A percentile compares a stretch with the other conserved stretches of the same genome.
These are phyloP conservation scores for Suricata suricatta DNA, from an alignment of 2,113 vertebrate genomes.

Conservation along the genomic window DNA sequence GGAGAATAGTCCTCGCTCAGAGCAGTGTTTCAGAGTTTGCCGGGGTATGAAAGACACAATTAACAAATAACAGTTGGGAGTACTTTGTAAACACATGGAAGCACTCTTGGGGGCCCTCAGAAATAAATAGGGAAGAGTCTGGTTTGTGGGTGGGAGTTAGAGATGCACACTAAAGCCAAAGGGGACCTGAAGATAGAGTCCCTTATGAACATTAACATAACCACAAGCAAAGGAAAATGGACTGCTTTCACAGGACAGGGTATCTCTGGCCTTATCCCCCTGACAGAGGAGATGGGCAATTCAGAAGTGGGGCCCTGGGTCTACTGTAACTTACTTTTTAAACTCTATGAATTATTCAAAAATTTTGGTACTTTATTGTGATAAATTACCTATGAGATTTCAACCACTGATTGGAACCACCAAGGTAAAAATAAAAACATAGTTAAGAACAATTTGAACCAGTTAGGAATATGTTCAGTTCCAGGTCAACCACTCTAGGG, in stretches of 20 bases:
- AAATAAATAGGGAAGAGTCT: background rate
- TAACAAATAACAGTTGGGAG: background rate
- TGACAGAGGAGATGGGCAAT: background rate
- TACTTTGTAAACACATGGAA: background rate
- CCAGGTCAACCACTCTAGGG: background rate
- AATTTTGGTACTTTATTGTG: background rate
- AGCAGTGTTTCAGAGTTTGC: background rate
- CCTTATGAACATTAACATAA: background rate
- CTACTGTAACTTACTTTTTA: background rate
- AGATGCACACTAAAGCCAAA: background rate
- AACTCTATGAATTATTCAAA: background rate
- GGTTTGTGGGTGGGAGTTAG: background rate
- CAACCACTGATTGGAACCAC: background rate
- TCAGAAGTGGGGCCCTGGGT: background rate
- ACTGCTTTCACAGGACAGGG: background rate
- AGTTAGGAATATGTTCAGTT: background rate
- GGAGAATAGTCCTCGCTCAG: background rate
- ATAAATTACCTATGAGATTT: conserved; percentile 1
- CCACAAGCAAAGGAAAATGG: background rate
- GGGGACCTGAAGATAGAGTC: background rate
- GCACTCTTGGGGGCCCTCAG: background rate
- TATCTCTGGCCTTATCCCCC: background rate
- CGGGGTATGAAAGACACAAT: background rate
- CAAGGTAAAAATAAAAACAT: background rate
- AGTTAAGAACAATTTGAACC: background rate